A percentile compares a stretch with the other conserved stretches of the same genome.
phyloP scores from a whole-genome alignment of 2,797 vertebrate species.

The Choloepus didactylus region DNA sequence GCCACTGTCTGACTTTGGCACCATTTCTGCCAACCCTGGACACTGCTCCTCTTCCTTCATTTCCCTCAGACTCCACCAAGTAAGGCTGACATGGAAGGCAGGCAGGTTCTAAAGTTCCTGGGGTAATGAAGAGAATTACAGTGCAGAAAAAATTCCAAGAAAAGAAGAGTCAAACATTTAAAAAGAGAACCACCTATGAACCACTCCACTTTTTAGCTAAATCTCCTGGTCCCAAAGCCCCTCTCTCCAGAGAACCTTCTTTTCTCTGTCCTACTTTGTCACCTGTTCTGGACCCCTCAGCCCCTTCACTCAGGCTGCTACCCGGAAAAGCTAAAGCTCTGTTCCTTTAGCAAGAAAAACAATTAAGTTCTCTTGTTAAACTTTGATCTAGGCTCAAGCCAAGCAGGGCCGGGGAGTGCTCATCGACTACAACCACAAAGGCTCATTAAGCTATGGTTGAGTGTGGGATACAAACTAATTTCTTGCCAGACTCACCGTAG shows the following conservation, averaged over 20 bases:
- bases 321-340: constrained; percentile 4
- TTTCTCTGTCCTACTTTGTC: not conserved
- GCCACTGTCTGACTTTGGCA: not conserved
- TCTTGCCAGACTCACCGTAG: not conserved
- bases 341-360: not conserved
- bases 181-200: not conserved
- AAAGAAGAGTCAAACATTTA: not conserved
- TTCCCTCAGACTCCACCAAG: not conserved
- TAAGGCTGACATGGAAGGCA: not conserved
- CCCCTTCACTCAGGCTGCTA: not conserved
- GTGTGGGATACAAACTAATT: accelerated
- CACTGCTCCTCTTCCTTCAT: not conserved
- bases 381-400: not conserved
- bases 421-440: not conserved
- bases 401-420: not conserved
- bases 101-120: not conserved
- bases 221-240: not conserved
- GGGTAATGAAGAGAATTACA: not conserved
- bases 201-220: not conserved
- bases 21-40: not conserved
- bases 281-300: not conserved
- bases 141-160: not conserved
- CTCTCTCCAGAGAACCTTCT: not conserved
- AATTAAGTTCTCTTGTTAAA: not conserved
- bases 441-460: not conserved